A percentile compares a stretch with the other conserved stretches of the same genome.
Conservation (phyloP, 35 echinoderm and acorn worm species). For the Eucidaris tribuloides region DNA sequence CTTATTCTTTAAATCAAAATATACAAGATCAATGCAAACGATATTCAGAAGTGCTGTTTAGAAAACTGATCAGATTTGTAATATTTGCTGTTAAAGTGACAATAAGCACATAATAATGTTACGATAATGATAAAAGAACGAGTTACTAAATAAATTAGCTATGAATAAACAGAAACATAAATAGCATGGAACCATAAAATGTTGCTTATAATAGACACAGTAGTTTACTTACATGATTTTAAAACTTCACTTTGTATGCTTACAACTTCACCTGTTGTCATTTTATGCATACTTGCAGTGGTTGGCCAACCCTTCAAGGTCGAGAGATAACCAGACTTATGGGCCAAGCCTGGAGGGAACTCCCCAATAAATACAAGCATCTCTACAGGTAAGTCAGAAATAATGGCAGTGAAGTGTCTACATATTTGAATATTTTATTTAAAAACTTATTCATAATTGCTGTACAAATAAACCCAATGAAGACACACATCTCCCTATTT, state of each 20-base stretch:
- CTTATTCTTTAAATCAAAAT: neutral
- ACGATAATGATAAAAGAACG: too few species aligned
- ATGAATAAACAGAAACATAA: too few species aligned
- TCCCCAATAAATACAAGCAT: slow-evolving; percentile 42
- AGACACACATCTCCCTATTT: neutral
- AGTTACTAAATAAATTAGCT: too few species aligned
- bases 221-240: too few species aligned
- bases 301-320: slow-evolving; percentile 49
- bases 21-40: neutral
- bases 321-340: slow-evolving; percentile 56
- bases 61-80: neutral
- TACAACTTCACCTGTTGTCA: too few species aligned
- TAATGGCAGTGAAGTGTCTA: neutral
- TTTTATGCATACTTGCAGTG: too few species aligned
- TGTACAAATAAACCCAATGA: neutral
- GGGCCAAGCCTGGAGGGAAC: slow-evolving; percentile 56
- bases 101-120: too few species aligned
- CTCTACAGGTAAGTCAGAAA: slow-evolving; percentile 49
- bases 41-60: neutral
- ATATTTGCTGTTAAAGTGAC: too few species aligned
- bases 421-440: neutral
- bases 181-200: too few species aligned
- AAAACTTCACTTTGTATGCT: too few species aligned
- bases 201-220: too few species aligned
- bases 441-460: neutral